These are phyloP conservation scores for Phaethornis superciliosus DNA, from an alignment of 2,113 vertebrate species.

Conservation along the genomic window DNA sequence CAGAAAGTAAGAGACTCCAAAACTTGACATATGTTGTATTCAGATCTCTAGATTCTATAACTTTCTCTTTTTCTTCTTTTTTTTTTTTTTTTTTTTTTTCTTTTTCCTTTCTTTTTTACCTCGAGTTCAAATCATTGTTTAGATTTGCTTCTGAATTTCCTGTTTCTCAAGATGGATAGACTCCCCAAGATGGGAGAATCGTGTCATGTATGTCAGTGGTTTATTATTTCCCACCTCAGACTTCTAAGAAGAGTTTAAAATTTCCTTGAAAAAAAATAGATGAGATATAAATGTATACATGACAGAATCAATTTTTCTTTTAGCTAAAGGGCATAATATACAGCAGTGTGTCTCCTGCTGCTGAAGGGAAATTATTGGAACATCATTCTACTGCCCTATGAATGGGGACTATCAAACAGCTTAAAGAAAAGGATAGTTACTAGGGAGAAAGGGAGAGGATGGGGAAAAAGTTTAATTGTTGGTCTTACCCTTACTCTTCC, in stretches of 20 bases:
- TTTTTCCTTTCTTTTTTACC: not conserved
- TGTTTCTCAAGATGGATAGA: not conserved
- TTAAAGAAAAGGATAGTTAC: constrained; percentile 8
- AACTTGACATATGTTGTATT: not conserved
- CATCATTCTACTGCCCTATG: not conserved
- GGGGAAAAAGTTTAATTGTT: not conserved
- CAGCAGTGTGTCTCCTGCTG: constrained; percentile 41
- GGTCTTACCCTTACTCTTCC: not conserved
- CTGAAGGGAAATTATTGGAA: constrained; percentile 61
- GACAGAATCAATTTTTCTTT: constrained; percentile 71
- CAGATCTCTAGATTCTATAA: not conserved
- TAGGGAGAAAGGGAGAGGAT: not conserved
- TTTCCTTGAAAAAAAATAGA: constrained; percentile 9
- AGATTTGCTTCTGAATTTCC: not conserved
- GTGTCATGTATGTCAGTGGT: not conserved
- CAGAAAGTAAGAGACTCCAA: not conserved
- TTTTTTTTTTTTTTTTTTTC: not conserved
- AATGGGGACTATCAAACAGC: not conserved
- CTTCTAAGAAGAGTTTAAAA: constrained; percentile 48
- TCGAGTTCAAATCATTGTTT: not conserved
- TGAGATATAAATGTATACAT: constrained; percentile 63
- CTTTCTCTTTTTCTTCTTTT: too few species aligned
- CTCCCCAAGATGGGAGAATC: not conserved
- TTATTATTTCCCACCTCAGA: constrained; percentile 32
- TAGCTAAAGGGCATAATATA: constrained; percentile 64